Percentiles rank a stretch among this genome's conserved stretches.
Conservation (phyloP, 2,113 vertebrate genomes). For the Nothocercus nigrocapillus region DNA sequence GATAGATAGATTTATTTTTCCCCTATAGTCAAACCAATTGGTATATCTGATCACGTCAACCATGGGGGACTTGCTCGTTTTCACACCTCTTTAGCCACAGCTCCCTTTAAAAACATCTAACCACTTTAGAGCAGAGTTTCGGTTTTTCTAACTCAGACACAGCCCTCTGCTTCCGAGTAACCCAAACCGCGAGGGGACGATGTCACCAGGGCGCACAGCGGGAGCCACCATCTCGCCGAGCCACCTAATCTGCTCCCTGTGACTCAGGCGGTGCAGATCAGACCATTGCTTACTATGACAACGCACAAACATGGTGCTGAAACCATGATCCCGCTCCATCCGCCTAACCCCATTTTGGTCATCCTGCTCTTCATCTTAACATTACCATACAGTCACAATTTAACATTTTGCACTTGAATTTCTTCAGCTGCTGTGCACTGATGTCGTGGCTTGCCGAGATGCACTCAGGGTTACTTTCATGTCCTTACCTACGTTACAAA, state of each 20-base stretch:
- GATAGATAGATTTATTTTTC: too few relatives aligned
- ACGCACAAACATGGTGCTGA: fast-evolving
- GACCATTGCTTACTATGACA: background rate
- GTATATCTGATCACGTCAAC: background rate
- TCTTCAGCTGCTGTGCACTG: background rate
- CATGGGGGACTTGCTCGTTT: background rate
- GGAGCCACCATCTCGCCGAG: background rate
- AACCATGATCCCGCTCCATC: background rate
- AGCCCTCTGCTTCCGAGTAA: background rate
- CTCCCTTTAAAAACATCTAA: background rate
- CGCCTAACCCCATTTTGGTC: background rate
- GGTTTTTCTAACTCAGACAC: background rate
- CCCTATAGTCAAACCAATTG: background rate
- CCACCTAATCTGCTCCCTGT: background rate
- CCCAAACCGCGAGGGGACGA: fast-evolving
- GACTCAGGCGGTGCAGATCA: background rate
- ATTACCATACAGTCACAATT: background rate
- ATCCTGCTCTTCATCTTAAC: background rate
- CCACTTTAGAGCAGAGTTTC: background rate
- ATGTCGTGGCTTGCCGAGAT: background rate
- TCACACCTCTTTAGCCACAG: background rate
- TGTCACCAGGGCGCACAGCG: background rate
- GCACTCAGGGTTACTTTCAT: background rate
- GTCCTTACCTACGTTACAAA: background rate
- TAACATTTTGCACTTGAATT: background rate